Base-by-base conservation (phyloP, 2,888 invertebrate species). In the Acheta domesticus region DNA sequence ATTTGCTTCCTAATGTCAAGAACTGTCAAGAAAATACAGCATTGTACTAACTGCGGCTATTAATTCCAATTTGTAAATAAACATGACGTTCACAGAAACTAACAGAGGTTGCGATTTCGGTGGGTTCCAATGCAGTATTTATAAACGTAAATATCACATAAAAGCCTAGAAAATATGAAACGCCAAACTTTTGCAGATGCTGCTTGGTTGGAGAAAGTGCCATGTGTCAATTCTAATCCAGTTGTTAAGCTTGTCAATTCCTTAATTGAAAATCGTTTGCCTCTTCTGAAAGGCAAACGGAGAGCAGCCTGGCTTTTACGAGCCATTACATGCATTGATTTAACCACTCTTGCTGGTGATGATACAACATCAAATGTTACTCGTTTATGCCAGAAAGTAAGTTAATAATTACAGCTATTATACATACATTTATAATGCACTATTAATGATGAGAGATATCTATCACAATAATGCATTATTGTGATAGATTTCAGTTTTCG, bases 331-430 rank as follows among this genome's bases (percentile, higher is more conserved):
- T 91, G 95, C 80, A 96, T 98, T 82, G 99, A 99, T 87, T 89
- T 99, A 83, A 99, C 99, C 1, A 97, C 97, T 2, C 89, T 99
- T 78, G 91, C 94, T 77, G 97, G 96, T 74, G 93, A 94, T 87
- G 95, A 95, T 85, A 93, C 94, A 0, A 85, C 86, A 12, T 90
- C 92, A 19, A 96, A 95, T 88, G 95, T 98, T 1, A 87, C 91
- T 36, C 89, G 94, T 78, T 89, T 99, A 2, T 96, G 97, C 85
- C 87, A 91, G 80, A 95, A 94, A 89, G 97, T 96, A 85, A 36
- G 36, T 36, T 36, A 8, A 36, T 36, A 36, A 8, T 36, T 4
- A 5, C 36, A 36, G 8, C 36, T 36, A 8, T 36, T 36, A 36
- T 36, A 36, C 8, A 36, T 36, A 5, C 36, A 5, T 36, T 36